Conservation (phyloP, 1,140 invertebrate genomes). For the Protaetia brevitarsis region DNA sequence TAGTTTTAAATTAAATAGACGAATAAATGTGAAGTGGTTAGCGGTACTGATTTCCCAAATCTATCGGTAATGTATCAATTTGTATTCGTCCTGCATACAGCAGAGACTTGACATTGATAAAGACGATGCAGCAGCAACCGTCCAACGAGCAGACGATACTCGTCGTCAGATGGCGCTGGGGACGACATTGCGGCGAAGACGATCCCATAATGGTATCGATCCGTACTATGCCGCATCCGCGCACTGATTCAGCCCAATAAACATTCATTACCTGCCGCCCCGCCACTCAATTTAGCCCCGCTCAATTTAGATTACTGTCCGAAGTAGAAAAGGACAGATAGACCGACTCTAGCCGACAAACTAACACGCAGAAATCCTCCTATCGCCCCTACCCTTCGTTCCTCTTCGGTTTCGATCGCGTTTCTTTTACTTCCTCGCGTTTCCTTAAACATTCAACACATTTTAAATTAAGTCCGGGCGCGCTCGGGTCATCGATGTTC, state of each 20-base stretch:
- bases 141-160: constrained; percentile 7
- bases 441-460: constrained; percentile 35
- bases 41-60: too few species aligned
- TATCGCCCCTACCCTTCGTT: background rate
- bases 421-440: constrained; percentile 28
- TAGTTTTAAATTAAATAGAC: too few species aligned
- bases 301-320: constrained; percentile 45
- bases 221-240: constrained; percentile 26
- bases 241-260: constrained; percentile 43
- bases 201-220: constrained; percentile 28
- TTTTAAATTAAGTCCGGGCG: constrained; percentile 33
- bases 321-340: constrained; percentile 23
- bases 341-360: background rate
- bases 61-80: too few species aligned
- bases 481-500: constrained; percentile 27
- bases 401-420: too few species aligned
- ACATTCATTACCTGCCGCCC: constrained; percentile 43
- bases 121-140: too few species aligned
- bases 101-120: too few species aligned
- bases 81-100: too few species aligned
- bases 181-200: constrained; percentile 23
- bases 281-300: constrained; percentile 42
- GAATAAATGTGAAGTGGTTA: too few species aligned
- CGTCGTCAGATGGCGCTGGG: constrained; percentile 23
- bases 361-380: constrained; percentile 11